Percentiles rank a stretch among this genome's conserved stretches.
phyloP scores from a whole-genome alignment of 2,113 vertebrate genomes.

The Ophiodon elongatus region DNA sequence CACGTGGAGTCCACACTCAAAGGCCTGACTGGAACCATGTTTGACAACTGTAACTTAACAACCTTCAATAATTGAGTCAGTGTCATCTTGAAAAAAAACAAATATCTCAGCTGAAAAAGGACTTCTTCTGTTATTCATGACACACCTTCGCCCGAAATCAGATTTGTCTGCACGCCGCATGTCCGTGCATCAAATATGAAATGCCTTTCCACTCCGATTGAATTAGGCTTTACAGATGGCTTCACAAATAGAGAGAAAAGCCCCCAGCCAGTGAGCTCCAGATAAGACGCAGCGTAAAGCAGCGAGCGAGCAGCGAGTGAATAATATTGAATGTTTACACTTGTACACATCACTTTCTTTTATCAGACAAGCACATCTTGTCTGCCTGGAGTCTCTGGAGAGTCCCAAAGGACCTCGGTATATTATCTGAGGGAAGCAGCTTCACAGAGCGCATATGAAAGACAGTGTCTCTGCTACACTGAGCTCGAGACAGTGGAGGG shows the following conservation, averaged over 20 bases:
- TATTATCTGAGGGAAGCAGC: slow-evolving; percentile 81
- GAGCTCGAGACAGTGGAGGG: slow-evolving; percentile 38
- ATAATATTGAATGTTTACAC: slow-evolving; percentile 78
- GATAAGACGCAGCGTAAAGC: slow-evolving; percentile 52
- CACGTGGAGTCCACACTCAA: neutral
- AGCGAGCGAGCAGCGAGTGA: slow-evolving; percentile 46
- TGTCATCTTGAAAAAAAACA: slow-evolving; percentile 16
- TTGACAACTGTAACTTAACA: slow-evolving; percentile 17
- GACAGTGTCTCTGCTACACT: slow-evolving; percentile 53
- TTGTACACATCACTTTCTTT: slow-evolving; percentile 74
- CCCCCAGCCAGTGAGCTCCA: slow-evolving; percentile 52
- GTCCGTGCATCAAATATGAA: slow-evolving; percentile 61
- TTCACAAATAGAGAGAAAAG: slow-evolving; percentile 45
- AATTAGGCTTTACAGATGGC: slow-evolving; percentile 59
- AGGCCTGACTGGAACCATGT: neutral
- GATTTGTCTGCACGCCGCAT: slow-evolving; percentile 26
- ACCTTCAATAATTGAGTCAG: slow-evolving; percentile 20
- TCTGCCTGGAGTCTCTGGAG: slow-evolving; percentile 61
- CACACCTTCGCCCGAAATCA: slow-evolving; percentile 46
- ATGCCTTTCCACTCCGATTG: slow-evolving; percentile 39
- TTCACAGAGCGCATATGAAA: slow-evolving; percentile 55
- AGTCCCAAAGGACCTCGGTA: slow-evolving; percentile 62
- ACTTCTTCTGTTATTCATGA: slow-evolving; percentile 23
- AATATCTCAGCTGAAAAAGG: neutral
- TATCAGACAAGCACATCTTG: slow-evolving; percentile 79